These are phyloP conservation scores for Puma concolor DNA, from an alignment of 2,113 vertebrate genomes.

Conservation along the genomic window DNA sequence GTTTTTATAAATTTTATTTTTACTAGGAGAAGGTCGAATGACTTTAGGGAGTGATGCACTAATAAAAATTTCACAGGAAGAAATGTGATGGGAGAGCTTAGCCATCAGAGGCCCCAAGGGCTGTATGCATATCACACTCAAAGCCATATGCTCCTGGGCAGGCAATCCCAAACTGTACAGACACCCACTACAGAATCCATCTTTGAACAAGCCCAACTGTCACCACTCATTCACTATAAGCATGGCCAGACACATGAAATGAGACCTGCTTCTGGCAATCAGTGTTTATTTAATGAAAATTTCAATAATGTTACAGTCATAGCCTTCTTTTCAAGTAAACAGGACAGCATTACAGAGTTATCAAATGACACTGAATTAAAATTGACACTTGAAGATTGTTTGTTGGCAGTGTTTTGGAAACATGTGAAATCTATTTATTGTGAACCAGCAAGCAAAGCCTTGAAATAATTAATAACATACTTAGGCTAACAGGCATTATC, in stretches of 20 bases:
- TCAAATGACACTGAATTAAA: conserved; percentile 64
- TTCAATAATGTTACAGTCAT: conserved; percentile 14
- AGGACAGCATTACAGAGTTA: conserved; percentile 55
- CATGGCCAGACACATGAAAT: background rate
- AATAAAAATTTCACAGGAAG: background rate
- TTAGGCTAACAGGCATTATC: conserved; percentile 63
- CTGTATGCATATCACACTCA: background rate
- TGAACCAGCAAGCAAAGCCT: conserved; percentile 56
- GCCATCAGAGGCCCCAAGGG: background rate
- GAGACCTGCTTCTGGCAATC: conserved; percentile 11
- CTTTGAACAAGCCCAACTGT: background rate
- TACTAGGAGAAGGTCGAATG: background rate
- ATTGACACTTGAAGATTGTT: conserved; percentile 63
- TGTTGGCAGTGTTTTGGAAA: conserved; percentile 24
- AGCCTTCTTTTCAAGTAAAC: conserved; percentile 54
- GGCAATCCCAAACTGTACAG: background rate
- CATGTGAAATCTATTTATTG: conserved; percentile 50
- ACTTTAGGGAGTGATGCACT: background rate
- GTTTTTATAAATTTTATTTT: conserved; percentile 30
- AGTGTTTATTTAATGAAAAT: conserved; percentile 33
- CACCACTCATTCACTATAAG: background rate
- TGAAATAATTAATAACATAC: conserved; percentile 68
- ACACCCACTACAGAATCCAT: background rate
- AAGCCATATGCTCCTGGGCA: background rate
- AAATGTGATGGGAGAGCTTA: background rate